Evolutionary conservation across 92 coral and sea anemone genomes (phyloP).

Genomic region (Isaurus tuberculatus): DNA sequence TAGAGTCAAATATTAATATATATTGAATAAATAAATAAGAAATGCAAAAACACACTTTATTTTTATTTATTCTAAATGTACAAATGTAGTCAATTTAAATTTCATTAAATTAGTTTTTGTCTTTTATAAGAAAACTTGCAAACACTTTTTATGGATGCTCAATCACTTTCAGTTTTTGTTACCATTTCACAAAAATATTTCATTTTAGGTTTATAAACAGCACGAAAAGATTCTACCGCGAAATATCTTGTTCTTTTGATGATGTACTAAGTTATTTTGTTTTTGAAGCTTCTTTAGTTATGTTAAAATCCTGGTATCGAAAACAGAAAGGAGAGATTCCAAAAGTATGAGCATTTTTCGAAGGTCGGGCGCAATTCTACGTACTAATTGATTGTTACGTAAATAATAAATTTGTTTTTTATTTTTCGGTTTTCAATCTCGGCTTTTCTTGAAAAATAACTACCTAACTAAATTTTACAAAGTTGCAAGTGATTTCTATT

Average conservation of each 20-base stretch:
- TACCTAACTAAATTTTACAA: background rate
- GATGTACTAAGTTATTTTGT: background rate
- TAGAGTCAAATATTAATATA: too few relatives aligned
- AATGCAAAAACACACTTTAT: too few relatives aligned
- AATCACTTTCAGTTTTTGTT: background rate
- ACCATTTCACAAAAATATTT: background rate
- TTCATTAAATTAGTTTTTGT: too few relatives aligned
- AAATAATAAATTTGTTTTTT: background rate
- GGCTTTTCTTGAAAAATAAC: background rate
- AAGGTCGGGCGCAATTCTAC: background rate
- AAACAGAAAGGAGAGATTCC: background rate
- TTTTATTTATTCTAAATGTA: too few relatives aligned
- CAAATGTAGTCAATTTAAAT: too few relatives aligned
- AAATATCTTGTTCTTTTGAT: background rate
- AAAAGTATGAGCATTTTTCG: background rate
- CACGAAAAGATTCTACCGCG: background rate
- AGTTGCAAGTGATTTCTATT: background rate
- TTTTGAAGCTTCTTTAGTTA: background rate
- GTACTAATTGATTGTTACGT: conserved; percentile 3
- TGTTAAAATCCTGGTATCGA: background rate
- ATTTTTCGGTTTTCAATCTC: background rate
- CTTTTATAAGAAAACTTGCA: too few relatives aligned
- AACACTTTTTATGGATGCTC: too few relatives aligned
- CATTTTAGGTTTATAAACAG: background rate
- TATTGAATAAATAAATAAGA: too few relatives aligned